These are phyloP conservation scores for Dascyllus trimaculatus DNA, from an alignment of 2,113 vertebrate genomes.

Conservation along the genomic window DNA sequence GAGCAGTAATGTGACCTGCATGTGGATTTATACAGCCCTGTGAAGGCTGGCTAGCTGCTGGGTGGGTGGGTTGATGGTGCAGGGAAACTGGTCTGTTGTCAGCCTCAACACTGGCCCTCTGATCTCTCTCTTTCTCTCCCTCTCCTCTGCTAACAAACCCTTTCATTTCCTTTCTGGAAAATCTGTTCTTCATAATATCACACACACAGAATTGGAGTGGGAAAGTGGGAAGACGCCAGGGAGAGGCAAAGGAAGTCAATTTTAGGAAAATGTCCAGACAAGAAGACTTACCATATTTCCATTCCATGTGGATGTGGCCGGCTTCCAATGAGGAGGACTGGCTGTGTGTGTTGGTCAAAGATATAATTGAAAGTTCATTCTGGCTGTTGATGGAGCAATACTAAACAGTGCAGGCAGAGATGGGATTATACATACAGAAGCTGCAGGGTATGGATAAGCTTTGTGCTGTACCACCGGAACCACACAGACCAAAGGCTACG, in stretches of 20 bases:
- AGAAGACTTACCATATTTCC: slow-evolving; percentile 92
- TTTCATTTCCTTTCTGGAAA: slow-evolving; percentile 98
- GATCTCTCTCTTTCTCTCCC: slow-evolving; percentile 75
- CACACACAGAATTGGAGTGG: slow-evolving; percentile 69
- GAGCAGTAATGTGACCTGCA: slow-evolving; percentile 81
- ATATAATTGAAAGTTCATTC: slow-evolving; percentile 60
- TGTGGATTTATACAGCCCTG: slow-evolving; percentile 70
- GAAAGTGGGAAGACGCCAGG: slow-evolving; percentile 65
- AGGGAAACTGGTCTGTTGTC: slow-evolving; percentile 84
- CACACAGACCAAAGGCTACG: slow-evolving; percentile 17
- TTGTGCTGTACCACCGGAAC: slow-evolving; percentile 32
- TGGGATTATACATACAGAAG: slow-evolving; percentile 60
- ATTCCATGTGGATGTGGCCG: slow-evolving; percentile 88
- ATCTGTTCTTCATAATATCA: slow-evolving; percentile 96
- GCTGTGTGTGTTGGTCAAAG: slow-evolving; percentile 61
- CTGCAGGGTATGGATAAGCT: slow-evolving; percentile 53
- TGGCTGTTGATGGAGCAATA: slow-evolving; percentile 52
- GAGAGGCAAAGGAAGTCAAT: slow-evolving; percentile 71
- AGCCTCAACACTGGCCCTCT: slow-evolving; percentile 88
- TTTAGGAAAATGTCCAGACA: slow-evolving; percentile 87
- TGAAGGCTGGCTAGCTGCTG: slow-evolving; percentile 62
- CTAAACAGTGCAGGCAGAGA: slow-evolving; percentile 44
- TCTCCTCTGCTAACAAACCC: slow-evolving; percentile 85
- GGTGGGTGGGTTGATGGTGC: slow-evolving; percentile 67
- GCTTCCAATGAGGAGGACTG: slow-evolving; percentile 55